Base-by-base conservation (phyloP, 2,888 invertebrate species). In the Ligdia adustata region DNA sequence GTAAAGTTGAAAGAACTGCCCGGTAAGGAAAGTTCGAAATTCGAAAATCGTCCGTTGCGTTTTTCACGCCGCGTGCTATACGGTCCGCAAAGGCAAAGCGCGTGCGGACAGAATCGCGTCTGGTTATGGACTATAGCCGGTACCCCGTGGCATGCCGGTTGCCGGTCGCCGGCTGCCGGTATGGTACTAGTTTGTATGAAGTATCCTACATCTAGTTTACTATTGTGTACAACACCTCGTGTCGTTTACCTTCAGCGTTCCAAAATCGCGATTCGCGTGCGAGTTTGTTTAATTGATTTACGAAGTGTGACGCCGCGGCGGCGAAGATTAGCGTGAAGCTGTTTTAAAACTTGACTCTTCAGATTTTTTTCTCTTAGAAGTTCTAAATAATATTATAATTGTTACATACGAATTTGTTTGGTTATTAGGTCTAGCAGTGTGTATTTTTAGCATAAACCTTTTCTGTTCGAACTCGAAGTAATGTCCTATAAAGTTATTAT, bases 51-150 rank as follows among this genome's bases (percentile, higher is more conserved):
- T 59, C 52, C 55, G 55, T 46, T 57, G 39, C 45, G 57, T 55
- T 55, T 60, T 64, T 62, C 60, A 64, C 57, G 64, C 67, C 81
- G 79, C 82, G 81, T 79, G 81, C 53, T 64, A 55, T 52, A 57
- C 53, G 58, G 66, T 59, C 64, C 62, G 66, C 6, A n/a, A n/a
- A 63, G 66, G 52, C 57, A 62, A 53, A 57, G 64, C 75, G 76
- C 85, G 85, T 80, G 80, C 75, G 73, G 54, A 49, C 78, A 51
- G 73, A 53, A 59, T 63, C 79, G 77, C 75, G 79, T 60, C 72
- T 71, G 74, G 66, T 66, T 68, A 65, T 76, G 79, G 82, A 86
- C 83, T 86, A 82, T 80, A 62, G 62, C 60, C 57, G 62, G 61
- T 56, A 62, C 61, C 60, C 57, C 61, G 62, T 56, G 57, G 26